Percentiles rank a stretch among this genome's conserved stretches.
Evolutionary conservation across 1,140 invertebrate genomes (phyloP).

Genomic region (Nasonia giraulti): DNA sequence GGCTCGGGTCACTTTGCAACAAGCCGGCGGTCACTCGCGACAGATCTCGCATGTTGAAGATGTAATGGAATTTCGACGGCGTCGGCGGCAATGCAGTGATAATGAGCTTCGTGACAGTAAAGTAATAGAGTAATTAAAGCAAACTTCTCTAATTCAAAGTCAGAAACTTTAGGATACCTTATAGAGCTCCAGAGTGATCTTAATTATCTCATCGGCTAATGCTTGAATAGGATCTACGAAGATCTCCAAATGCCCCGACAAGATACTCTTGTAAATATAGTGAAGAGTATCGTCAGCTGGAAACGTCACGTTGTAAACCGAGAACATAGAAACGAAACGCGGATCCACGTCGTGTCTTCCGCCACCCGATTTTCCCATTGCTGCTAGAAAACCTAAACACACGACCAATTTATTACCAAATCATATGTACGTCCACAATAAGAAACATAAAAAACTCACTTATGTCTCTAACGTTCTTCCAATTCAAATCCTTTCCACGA

Average conservation of each 20-base stretch:
- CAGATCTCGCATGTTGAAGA: conserved; percentile 93
- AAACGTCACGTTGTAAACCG: conserved; percentile 89
- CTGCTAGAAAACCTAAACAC: conserved; percentile 81
- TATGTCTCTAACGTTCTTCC: conserved; percentile 91
- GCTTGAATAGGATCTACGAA: conserved; percentile 82
- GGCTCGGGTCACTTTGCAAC: conserved; percentile 81
- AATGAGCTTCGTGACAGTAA: conserved; percentile 74
- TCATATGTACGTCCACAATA: neutral
- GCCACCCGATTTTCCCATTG: conserved; percentile 89
- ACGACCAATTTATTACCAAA: neutral
- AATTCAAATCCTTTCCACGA: conserved; percentile 90
- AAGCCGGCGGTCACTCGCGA: conserved; percentile 88
- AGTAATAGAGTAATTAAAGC: conserved; percentile 16
- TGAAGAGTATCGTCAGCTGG: conserved; percentile 84
- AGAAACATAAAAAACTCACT: conserved; percentile 61
- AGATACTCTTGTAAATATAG: conserved; percentile 89
- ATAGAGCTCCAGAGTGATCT: conserved; percentile 89
- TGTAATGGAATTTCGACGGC: conserved; percentile 94
- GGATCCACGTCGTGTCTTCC: conserved; percentile 92
- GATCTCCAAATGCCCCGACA: conserved; percentile 82
- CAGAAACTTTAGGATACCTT: conserved; percentile 74
- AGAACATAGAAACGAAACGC: conserved; percentile 91
- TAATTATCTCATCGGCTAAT: conserved; percentile 80
- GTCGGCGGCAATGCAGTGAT: conserved; percentile 89
- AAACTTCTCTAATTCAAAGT: neutral